A percentile compares a stretch with the other conserved stretches of the same genome.
phyloP scores from a whole-genome alignment of 2,113 vertebrate species.

The Chloroceryle aenea region DNA sequence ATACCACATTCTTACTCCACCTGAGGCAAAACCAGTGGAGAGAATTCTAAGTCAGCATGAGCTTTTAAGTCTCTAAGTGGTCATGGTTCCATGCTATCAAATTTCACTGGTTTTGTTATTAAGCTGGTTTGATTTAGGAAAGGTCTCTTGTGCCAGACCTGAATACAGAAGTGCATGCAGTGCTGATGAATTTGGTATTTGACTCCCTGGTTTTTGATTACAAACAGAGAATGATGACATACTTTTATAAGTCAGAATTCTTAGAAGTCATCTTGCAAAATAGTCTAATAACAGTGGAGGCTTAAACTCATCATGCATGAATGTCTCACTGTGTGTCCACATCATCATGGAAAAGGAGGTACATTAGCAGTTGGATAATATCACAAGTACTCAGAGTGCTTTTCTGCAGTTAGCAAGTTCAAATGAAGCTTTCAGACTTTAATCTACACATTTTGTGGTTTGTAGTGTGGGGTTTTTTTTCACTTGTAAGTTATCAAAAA shows the following conservation, averaged over 20 bases:
- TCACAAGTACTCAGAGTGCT: neutral
- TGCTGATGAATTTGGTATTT: neutral
- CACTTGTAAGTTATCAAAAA: neutral
- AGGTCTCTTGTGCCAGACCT: neutral
- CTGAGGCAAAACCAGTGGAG: neutral
- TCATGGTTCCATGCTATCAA: neutral
- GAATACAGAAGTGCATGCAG: neutral
- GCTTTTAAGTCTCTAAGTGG: neutral
- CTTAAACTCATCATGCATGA: neutral
- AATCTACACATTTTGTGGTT: neutral
- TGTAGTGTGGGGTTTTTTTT: neutral
- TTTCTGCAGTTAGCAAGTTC: neutral
- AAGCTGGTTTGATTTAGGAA: neutral
- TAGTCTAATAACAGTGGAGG: neutral
- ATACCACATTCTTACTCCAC: neutral
- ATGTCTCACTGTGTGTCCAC: neutral
- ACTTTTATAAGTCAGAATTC: neutral
- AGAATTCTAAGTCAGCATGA: neutral
- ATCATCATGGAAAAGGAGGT: neutral
- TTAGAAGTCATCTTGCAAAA: neutral
- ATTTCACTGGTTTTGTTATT: neutral
- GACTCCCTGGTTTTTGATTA: neutral
- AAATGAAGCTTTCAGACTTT: neutral
- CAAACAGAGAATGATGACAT: neutral
- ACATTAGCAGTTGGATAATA: neutral